These are phyloP conservation scores for Leptodactylus fallax DNA, from an alignment of 2,797 vertebrate species.

Conservation along the genomic window DNA sequence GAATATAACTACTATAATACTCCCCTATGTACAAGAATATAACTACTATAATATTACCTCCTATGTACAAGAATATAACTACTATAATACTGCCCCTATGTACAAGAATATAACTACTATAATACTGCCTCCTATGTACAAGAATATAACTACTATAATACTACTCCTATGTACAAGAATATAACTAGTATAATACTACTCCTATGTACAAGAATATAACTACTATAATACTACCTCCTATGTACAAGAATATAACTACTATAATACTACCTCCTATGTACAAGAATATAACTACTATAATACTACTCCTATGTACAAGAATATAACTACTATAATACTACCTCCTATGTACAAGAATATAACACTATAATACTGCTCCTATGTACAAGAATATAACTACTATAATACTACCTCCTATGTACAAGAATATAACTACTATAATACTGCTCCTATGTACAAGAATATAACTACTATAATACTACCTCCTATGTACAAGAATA, in stretches of 20 bases:
- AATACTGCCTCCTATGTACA: not conserved
- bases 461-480: conserved; percentile 10
- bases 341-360: not conserved
- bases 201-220: not conserved
- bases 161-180: not conserved
- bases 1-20: no score
- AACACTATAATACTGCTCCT: not conserved
- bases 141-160: conserved; percentile 1
- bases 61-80: no score
- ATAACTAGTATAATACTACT: conserved; percentile 1
- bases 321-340: conserved; percentile 1
- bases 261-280: not conserved
- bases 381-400: no score
- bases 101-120: not conserved
- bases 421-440: no score
- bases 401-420: no score
- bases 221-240: not conserved
- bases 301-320: not conserved
- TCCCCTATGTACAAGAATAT: no score
- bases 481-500: conserved; percentile 2
- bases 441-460: conserved; percentile 5
- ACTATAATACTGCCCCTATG: no score
- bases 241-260: conserved; percentile 2
- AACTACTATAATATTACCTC: no score
- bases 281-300: conserved; percentile 6